Conservation (phyloP, 2,888 invertebrate species). For the Meta bourneti region DNA sequence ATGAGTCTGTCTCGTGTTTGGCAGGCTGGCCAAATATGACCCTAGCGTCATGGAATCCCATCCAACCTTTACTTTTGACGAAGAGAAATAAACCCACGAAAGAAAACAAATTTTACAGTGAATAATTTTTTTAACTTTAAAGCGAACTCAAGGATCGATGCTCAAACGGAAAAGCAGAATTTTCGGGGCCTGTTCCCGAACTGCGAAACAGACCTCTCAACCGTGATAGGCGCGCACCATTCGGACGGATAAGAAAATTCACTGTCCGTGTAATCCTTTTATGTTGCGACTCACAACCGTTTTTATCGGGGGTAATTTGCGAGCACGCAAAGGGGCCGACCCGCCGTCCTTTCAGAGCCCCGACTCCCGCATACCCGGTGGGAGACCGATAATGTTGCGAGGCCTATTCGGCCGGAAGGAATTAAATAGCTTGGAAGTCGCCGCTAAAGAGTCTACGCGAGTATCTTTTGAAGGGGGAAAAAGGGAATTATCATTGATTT, state of each 20-base stretch:
- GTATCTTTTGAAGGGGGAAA: constrained; percentile 6
- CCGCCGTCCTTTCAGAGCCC: neutral
- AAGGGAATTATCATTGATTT: constrained; percentile 47
- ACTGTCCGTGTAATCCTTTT: constrained; percentile 70
- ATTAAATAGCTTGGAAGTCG: constrained; percentile 73
- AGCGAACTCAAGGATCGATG: neutral
- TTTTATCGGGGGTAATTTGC: constrained; percentile 60
- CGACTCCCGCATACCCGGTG: constrained; percentile 27
- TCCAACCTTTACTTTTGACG: no score
- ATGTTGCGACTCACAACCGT: constrained; percentile 65
- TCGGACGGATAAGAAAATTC: constrained; percentile 56
- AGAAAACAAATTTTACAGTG: neutral
- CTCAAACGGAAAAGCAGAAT: constrained; percentile 1
- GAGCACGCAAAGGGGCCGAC: constrained; percentile 68
- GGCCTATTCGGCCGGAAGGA: constrained; percentile 51
- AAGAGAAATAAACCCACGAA: neutral
- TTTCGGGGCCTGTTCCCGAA: neutral
- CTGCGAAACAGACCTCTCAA: constrained; percentile 10
- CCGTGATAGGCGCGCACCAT: constrained; percentile 32
- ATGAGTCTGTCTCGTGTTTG: no score
- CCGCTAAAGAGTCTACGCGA: constrained; percentile 54
- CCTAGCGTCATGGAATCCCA: no score
- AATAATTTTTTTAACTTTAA: neutral
- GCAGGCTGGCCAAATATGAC: no score
- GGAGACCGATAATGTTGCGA: constrained; percentile 65